Conservation (phyloP, 2,113 vertebrate genomes). For the Furnarius figulus region DNA sequence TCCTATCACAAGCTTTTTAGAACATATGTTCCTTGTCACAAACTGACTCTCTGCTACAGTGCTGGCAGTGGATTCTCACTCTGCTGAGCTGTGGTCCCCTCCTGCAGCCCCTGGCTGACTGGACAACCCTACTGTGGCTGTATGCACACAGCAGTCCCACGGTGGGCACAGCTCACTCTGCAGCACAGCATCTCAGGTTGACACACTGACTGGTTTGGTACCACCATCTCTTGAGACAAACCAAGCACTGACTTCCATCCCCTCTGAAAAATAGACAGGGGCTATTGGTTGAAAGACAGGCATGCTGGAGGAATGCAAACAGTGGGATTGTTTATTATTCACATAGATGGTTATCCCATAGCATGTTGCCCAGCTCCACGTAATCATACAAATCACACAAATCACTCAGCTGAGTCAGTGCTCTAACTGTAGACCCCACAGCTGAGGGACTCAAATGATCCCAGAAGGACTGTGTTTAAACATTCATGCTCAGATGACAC, state of each 20-base stretch:
- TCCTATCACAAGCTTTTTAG: background rate
- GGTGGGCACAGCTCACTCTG: rapidly evolving
- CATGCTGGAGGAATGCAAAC: background rate
- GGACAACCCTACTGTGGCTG: background rate
- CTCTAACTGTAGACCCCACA: background rate
- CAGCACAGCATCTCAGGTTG: background rate
- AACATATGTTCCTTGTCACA: background rate
- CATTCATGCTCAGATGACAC: background rate
- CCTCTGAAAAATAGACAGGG: background rate
- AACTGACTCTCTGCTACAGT: background rate
- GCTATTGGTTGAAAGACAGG: background rate
- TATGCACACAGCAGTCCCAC: background rate
- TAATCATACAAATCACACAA: background rate
- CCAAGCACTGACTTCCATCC: background rate
- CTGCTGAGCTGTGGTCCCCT: background rate
- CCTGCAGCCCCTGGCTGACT: background rate
- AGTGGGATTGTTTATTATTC: background rate
- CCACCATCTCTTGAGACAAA: background rate
- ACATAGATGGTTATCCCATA: background rate
- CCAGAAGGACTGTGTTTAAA: background rate
- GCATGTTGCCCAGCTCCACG: background rate
- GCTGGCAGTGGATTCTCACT: background rate
- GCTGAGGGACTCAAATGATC: background rate
- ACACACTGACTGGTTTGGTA: background rate
- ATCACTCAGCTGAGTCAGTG: background rate